Percentiles rank a stretch among this genome's conserved stretches.
Conservation (phyloP, 2,113 vertebrate genomes). For the Peromyscus californicus region DNA sequence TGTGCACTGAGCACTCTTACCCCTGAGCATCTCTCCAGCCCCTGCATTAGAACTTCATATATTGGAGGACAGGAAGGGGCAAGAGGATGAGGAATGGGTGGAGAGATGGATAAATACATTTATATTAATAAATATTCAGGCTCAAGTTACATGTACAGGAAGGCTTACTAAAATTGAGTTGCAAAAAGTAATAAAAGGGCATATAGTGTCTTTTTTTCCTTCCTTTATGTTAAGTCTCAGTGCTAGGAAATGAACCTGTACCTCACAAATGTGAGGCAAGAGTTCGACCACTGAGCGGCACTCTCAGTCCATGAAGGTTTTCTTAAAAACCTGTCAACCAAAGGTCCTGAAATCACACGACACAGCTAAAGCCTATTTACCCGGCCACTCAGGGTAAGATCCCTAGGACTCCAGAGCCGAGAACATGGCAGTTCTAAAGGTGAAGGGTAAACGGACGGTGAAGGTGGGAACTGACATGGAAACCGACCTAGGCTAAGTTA, state of each 20-base stretch:
- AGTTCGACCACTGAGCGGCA: background rate
- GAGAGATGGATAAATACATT: background rate
- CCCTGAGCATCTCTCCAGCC: background rate
- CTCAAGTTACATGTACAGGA: background rate
- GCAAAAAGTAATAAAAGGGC: background rate
- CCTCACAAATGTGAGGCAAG: background rate
- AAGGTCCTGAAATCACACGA: background rate
- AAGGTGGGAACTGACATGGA: background rate
- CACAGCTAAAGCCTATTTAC: conserved; percentile 12
- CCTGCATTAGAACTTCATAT: background rate
- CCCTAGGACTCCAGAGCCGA: background rate
- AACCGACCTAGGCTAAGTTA: background rate
- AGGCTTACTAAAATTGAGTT: background rate
- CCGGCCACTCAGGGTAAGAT: background rate
- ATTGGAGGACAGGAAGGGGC: background rate
- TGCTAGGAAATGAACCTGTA: background rate
- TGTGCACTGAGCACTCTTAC: background rate
- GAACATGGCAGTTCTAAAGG: background rate
- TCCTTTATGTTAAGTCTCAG: background rate
- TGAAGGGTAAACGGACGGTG: background rate
- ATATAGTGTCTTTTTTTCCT: background rate
- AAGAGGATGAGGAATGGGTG: background rate
- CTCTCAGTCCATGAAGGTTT: background rate
- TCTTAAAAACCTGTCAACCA: background rate
- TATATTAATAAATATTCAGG: background rate